A percentile compares a stretch with the other conserved stretches of the same genome.
These are phyloP conservation scores for Carduelis carduelis DNA, from an alignment of 2,797 vertebrate genomes.

Conservation along the genomic window DNA sequence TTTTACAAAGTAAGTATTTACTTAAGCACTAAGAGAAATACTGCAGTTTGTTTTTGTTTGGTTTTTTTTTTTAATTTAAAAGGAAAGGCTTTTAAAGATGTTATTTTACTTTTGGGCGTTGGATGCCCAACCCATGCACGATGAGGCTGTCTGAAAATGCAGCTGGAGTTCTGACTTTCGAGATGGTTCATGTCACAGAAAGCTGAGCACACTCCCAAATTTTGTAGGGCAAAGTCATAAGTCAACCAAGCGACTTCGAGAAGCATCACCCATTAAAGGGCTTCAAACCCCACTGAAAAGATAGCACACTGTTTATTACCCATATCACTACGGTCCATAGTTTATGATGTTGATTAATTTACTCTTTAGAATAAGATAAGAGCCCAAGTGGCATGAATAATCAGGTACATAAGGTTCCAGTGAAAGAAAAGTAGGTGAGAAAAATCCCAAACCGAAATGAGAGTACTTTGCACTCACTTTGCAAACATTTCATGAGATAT, in stretches of 20 bases:
- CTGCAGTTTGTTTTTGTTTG: no score
- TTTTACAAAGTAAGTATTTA: background rate
- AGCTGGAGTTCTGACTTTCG: background rate
- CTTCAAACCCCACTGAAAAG: background rate
- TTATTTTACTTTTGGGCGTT: background rate
- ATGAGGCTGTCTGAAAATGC: background rate
- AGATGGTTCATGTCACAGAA: background rate
- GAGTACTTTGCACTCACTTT: background rate
- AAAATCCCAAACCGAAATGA: background rate
- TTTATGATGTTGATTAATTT: background rate
- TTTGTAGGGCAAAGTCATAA: background rate
- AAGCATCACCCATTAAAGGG: background rate
- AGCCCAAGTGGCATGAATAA: background rate
- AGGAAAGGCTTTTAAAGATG: background rate
- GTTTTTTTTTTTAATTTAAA: background rate
- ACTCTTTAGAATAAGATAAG: background rate
- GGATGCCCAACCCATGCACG: background rate
- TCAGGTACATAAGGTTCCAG: background rate
- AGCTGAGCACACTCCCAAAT: background rate
- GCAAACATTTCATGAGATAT: fast-evolving
- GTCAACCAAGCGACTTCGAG: background rate
- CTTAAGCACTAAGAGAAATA: background rate
- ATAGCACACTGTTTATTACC: background rate
- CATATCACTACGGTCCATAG: fast-evolving
- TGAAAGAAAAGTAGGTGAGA: background rate